Conservation (phyloP, 2,888 invertebrate genomes). For the Achlya flavicornis region DNA sequence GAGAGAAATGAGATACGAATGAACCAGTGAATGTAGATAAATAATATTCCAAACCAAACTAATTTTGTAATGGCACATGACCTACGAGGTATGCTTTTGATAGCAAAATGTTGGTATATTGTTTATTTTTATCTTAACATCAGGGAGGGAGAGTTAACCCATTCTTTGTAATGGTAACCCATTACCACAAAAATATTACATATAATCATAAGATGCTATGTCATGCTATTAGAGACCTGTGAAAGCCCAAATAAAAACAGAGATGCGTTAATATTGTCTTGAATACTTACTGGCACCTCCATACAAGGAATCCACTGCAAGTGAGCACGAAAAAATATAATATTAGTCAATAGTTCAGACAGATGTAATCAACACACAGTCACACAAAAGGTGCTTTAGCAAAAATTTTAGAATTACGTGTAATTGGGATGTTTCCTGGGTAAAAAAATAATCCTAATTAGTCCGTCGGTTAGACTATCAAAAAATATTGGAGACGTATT, state of each 20-base stretch:
- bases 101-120: not conserved
- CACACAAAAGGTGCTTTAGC: constrained; percentile 56
- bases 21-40: constrained; percentile 35
- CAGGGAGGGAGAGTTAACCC: not conserved
- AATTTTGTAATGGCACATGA: constrained; percentile 19
- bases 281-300: constrained; percentile 88
- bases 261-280: constrained; percentile 12
- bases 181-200: not conserved
- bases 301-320: constrained; percentile 89
- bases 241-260: constrained; percentile 12
- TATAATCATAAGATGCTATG: too few relatives aligned
- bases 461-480: too few relatives aligned
- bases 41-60: constrained; percentile 41
- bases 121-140: not conserved
- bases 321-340: constrained; percentile 64
- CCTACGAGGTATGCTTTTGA: not conserved
- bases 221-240: constrained; percentile 18
- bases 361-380: constrained; percentile 37
- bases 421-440: too few relatives aligned
- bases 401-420: constrained; percentile 36
- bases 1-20: constrained; percentile 47
- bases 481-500: too few relatives aligned
- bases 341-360: constrained; percentile 61
- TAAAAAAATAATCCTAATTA: too few relatives aligned
- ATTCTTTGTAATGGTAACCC: not conserved